A percentile compares a stretch with the other conserved stretches of the same genome.
phyloP scores from a whole-genome alignment of 1,140 invertebrate genomes.

The Rhizoglyphus robini region DNA sequence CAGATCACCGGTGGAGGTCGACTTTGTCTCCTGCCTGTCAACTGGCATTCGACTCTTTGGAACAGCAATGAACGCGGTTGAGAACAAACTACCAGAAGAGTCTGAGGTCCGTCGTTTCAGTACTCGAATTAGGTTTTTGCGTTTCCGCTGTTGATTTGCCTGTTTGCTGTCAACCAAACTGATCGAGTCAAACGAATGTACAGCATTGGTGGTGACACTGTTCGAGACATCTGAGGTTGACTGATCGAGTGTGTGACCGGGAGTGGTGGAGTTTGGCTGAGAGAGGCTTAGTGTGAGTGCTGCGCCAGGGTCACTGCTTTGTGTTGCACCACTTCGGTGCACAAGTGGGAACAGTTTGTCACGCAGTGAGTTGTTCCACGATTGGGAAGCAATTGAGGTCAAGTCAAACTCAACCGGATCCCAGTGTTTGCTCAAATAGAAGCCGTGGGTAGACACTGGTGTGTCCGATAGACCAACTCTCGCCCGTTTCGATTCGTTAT shows the following conservation, averaged over 20 bases:
- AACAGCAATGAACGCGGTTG: background rate
- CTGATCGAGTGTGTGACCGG: background rate
- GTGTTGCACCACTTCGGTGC: background rate
- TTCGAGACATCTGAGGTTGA: constrained; percentile 63
- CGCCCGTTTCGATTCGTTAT: no score
- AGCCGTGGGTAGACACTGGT: background rate
- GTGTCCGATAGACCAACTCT: no score
- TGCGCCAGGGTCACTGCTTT: background rate
- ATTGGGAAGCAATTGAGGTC: background rate
- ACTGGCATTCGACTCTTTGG: constrained; percentile 14
- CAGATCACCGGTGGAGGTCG: constrained; percentile 26
- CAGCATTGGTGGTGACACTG: constrained; percentile 26
- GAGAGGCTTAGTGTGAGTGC: no score
- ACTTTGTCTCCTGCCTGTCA: constrained; percentile 10
- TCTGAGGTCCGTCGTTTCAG: constrained; percentile 48
- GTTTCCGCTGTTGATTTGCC: constrained; percentile 46
- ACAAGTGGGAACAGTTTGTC: background rate
- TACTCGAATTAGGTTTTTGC: constrained; percentile 23
- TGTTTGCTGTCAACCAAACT: constrained; percentile 56
- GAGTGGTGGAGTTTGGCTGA: background rate
- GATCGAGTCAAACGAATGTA: constrained; percentile 26
- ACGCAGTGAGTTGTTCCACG: background rate
- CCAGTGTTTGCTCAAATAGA: background rate
- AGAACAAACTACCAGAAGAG: constrained; percentile 49
- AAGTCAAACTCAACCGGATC: background rate